Conservation (phyloP, 2,113 vertebrate species). For the Callospermophilus lateralis region DNA sequence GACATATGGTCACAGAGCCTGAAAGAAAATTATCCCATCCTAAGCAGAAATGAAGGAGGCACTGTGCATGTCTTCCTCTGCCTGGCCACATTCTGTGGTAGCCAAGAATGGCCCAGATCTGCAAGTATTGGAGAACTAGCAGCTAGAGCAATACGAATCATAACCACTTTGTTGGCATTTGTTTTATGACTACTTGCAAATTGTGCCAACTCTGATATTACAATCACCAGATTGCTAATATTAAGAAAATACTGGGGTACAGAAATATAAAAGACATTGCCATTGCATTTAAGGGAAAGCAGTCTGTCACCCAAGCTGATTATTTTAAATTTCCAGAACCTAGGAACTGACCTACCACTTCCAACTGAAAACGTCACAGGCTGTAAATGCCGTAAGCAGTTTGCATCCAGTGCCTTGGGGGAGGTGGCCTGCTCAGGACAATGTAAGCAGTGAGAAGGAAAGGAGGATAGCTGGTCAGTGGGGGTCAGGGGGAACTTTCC, state of each 20-base stretch:
- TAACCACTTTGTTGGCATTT: neutral
- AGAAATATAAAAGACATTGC: neutral
- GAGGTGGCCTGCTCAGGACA: too few relatives aligned
- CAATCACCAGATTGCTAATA: neutral
- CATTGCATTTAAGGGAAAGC: neutral
- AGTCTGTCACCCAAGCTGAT: neutral
- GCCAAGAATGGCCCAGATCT: neutral
- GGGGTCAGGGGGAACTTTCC: neutral
- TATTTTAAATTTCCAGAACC: too few relatives aligned
- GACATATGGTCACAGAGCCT: too few relatives aligned
- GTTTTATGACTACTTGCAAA: neutral
- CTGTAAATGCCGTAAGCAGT: neutral
- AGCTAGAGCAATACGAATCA: neutral
- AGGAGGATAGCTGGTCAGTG: too few relatives aligned
- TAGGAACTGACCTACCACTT: too few relatives aligned
- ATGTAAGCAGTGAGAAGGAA: too few relatives aligned
- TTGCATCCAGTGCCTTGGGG: too few relatives aligned
- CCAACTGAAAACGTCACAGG: neutral
- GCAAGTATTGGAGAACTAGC: too few relatives aligned
- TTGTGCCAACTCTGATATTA: too few relatives aligned
- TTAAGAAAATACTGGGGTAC: neutral
- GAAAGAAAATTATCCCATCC: neutral
- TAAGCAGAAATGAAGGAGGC: neutral
- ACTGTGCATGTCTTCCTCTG: accelerated
- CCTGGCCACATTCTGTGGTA: neutral